Evolutionary conservation across 2,888 invertebrate species (phyloP), one percentile per base, ranked within the genome.

Genomic region (Pheosia gnoma): DNA sequence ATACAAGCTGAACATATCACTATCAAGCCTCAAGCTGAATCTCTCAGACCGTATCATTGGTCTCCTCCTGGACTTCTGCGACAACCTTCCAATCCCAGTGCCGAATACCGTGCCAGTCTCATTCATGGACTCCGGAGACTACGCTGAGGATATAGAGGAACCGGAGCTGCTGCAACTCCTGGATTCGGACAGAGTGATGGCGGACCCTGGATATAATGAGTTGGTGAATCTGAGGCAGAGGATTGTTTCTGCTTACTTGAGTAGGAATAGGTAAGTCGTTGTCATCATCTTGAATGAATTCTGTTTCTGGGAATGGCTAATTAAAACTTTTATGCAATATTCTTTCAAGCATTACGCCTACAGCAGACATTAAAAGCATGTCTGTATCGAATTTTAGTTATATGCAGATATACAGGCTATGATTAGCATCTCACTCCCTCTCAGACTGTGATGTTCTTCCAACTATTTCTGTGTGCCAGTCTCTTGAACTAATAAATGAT

Each of bases 1-100:
- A 83, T 96, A 96, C 79, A 97, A 97, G 89, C 92, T 97, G 58
- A 97, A 96, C 81, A 94, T 96, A 52, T 95, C 95, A 0, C 88
- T 97, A 38, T 95, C 96, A 37, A 95, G 95, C 67, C 79, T 97
- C 53, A 97, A 97, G 76, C 84, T 97, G 47, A 97, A 97, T 85
- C 87, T 97, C 47, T 97, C 97, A 0, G 97, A 97, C 80, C 94
- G 95, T 58, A 95, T 96, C 81, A 93, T 97, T 43, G 94, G 94
- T 38, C 86, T 95, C 43, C 88, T 97, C 4, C 88, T 96, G 64
- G 95, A 96, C 72, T 97, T 96, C 83, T 74, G 78, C 52, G 94
- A 94, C 73, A 93, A 91, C 66, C 74, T 94, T 0, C 94, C 94
- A 0, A 67, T 90, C 0, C 94, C 94, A 0, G 87, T 89, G 0